A percentile compares a stretch with the other conserved stretches of the same genome.
These are phyloP conservation scores for Cloeon dipterum DNA, from an alignment of 2,888 invertebrate species.

Conservation along the genomic window DNA sequence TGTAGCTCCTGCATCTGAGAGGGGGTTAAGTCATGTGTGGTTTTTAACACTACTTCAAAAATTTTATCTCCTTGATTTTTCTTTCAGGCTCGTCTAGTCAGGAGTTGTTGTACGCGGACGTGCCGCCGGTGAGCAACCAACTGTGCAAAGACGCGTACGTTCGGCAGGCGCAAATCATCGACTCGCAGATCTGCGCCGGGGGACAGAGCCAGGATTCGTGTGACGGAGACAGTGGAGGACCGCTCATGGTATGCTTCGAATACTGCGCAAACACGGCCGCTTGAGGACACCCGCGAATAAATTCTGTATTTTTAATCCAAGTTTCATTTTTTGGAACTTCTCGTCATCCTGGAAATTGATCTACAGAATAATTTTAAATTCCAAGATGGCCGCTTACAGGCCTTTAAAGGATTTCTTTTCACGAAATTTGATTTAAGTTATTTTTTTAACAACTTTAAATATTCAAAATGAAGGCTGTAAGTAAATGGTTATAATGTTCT, in stretches of 20 bases:
- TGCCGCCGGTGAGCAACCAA: neutral
- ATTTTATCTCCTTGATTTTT: neutral
- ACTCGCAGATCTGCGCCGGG: conserved; percentile 8
- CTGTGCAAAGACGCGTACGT: neutral
- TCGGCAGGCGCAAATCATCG: neutral
- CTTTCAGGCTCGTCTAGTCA: neutral
- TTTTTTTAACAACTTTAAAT: too few species aligned
- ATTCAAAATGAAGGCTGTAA: too few species aligned
- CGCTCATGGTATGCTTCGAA: conserved; percentile 10
- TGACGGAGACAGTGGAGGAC: conserved; percentile 11
- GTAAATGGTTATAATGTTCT: too few species aligned
- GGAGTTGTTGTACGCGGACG: neutral
- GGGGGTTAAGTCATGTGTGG: neutral
- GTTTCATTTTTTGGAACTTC: too few species aligned
- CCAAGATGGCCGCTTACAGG: too few species aligned
- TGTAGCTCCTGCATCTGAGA: neutral
- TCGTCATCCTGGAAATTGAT: too few species aligned
- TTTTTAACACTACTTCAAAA: neutral
- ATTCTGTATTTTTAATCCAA: too few species aligned
- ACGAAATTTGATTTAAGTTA: too few species aligned
- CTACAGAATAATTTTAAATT: too few species aligned
- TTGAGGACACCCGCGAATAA: too few species aligned
- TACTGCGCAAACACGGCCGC: too few species aligned
- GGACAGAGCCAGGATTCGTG: conserved; percentile 8
- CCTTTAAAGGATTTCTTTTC: too few species aligned